These are phyloP conservation scores for Conger conger DNA, from an alignment of 2,113 vertebrate genomes.

Conservation along the genomic window DNA sequence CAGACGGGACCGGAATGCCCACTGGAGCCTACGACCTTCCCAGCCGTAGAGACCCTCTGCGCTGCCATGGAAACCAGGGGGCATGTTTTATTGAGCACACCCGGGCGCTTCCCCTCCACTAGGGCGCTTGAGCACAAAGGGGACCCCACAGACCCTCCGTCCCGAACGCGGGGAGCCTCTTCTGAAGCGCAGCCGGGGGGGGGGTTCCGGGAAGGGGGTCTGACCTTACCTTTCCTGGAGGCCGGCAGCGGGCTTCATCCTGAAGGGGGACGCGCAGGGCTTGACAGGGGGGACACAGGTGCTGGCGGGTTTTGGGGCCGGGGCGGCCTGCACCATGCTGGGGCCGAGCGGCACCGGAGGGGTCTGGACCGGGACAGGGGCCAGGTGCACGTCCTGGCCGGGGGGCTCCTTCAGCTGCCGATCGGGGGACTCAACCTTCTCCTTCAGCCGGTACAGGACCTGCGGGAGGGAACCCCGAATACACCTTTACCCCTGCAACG, in stretches of 20 bases:
- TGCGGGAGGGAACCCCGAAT: constrained; percentile 43
- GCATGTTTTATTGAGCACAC: too few relatives aligned
- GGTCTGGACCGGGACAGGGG: constrained; percentile 63
- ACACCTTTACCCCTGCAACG: not conserved
- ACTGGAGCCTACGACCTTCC: too few relatives aligned
- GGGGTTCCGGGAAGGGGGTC: not conserved
- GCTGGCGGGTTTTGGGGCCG: constrained; percentile 60
- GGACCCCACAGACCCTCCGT: too few relatives aligned
- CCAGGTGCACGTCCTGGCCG: constrained; percentile 77
- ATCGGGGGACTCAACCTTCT: constrained; percentile 82
- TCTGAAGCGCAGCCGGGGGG: not conserved
- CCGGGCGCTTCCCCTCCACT: too few relatives aligned
- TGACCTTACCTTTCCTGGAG: constrained; percentile 84
- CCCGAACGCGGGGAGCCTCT: too few relatives aligned
- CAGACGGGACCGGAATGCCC: too few relatives aligned
- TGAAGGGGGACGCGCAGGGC: constrained; percentile 85
- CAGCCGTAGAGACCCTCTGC: too few relatives aligned
- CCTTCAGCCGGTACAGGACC: constrained; percentile 90
- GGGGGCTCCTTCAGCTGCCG: constrained; percentile 81
- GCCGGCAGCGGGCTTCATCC: constrained; percentile 90
- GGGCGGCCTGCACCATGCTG: constrained; percentile 88
- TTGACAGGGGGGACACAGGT: constrained; percentile 53
- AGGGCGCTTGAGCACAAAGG: too few relatives aligned
- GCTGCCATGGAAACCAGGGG: too few relatives aligned
- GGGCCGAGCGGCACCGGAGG: constrained; percentile 67